Percentiles rank a stretch among this genome's conserved stretches.
Evolutionary conservation across 2,797 vertebrate genomes (phyloP).

Genomic region (Serranus cabrilla): DNA sequence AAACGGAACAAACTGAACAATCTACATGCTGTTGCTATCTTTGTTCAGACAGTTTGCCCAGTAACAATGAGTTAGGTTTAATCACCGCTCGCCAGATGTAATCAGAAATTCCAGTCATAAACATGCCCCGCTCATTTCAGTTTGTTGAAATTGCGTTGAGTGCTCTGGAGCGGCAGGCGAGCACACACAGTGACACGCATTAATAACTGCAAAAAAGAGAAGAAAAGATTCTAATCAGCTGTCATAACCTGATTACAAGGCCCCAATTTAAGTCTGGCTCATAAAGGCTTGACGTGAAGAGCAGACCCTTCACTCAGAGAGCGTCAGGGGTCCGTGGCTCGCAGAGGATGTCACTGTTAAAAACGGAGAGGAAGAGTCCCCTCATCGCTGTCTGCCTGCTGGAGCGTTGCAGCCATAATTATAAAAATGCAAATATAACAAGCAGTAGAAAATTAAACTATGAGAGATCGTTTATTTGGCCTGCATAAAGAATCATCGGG

Average conservation of each 20-base stretch:
- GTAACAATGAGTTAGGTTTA: conserved; percentile 18
- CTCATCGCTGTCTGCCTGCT: conserved; percentile 48
- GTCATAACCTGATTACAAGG: conserved; percentile 56
- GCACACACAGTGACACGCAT: conserved; percentile 25
- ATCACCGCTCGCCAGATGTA: conserved; percentile 29
- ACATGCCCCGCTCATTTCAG: conserved; percentile 32
- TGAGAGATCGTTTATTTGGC: conserved; percentile 53
- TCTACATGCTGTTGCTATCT: conserved; percentile 9
- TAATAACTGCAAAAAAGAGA: conserved; percentile 27
- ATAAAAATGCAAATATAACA: conserved; percentile 66
- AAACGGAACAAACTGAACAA: conserved; percentile 8
- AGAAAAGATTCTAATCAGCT: conserved; percentile 45
- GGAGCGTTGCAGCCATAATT: conserved; percentile 66
- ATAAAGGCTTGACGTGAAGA: conserved; percentile 51
- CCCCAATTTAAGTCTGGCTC: conserved; percentile 55
- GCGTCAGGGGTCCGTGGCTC: conserved; percentile 51
- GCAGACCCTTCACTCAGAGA: conserved; percentile 59
- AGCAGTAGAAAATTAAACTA: conserved; percentile 59
- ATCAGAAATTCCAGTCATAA: conserved; percentile 46
- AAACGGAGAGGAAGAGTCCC: conserved; percentile 31
- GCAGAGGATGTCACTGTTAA: conserved; percentile 58
- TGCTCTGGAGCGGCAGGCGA: conserved; percentile 31
- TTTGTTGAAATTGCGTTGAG: conserved; percentile 16
- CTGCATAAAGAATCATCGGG: conserved; percentile 65
- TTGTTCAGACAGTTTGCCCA: conserved; percentile 22